Evolutionary conservation across 2,113 vertebrate genomes (phyloP).

Genomic region (Chionomys nivalis): DNA sequence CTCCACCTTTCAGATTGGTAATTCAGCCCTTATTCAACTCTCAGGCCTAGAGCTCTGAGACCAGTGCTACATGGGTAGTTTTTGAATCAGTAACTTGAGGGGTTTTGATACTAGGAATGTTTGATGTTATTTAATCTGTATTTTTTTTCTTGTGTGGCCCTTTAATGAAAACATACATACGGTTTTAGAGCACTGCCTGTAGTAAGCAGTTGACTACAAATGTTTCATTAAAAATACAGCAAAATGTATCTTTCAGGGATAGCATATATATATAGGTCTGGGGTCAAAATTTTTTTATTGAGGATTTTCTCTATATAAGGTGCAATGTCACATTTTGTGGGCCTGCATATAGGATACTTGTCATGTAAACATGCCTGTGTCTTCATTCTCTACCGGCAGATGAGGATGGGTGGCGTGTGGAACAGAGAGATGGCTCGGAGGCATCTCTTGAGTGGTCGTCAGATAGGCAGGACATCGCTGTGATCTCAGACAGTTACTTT

Average conservation of each 20-base stretch:
- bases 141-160: neutral
- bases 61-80: neutral
- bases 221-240: neutral
- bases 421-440: conserved; percentile 91
- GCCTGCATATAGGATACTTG: neutral
- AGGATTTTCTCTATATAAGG: neutral
- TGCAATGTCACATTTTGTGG: neutral
- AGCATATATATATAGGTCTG: neutral
- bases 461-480: conserved; percentile 90
- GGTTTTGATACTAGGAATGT: conserved; percentile 27
- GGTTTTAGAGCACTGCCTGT: neutral
- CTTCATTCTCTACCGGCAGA: conserved; percentile 81
- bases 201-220: neutral
- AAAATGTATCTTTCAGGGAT: neutral
- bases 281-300: neutral
- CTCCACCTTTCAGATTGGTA: conserved; percentile 92
- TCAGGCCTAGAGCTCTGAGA: neutral
- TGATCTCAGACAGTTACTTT: conserved; percentile 95
- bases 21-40: conserved; percentile 8
- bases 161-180: neutral
- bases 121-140: neutral
- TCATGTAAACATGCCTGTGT: neutral
- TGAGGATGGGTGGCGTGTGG: conserved; percentile 92
- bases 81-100: neutral
- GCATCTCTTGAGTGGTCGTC: conserved; percentile 91